Evolutionary conservation across 2,888 invertebrate species (phyloP).

Genomic region (Argyresthia goedartella): DNA sequence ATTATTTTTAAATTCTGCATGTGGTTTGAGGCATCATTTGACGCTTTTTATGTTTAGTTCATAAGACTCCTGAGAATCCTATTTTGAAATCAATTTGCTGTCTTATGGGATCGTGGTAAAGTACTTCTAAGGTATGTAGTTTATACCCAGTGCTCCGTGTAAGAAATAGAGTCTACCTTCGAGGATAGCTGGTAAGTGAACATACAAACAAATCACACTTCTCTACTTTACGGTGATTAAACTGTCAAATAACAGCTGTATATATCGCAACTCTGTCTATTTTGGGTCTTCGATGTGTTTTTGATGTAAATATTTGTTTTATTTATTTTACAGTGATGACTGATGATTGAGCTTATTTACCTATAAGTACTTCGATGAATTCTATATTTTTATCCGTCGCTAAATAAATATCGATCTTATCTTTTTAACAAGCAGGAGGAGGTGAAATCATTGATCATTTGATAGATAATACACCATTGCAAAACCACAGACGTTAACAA

Average conservation of each 20-base stretch:
- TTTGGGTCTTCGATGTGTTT: constrained; percentile 12
- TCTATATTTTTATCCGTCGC: too few species aligned
- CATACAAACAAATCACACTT: neutral
- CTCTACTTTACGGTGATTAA: neutral
- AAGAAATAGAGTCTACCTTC: neutral
- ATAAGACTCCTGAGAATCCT: constrained; percentile 11
- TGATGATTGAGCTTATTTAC: too few species aligned
- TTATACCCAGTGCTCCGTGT: neutral
- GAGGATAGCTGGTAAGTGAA: neutral
- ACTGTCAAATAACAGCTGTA: constrained; percentile 43
- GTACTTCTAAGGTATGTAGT: neutral
- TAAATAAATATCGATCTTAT: too few species aligned
- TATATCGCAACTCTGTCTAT: constrained; percentile 31
- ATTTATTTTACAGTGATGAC: constrained; percentile 18
- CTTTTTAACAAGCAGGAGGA: too few species aligned
- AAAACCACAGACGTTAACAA: too few species aligned
- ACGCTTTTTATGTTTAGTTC: constrained; percentile 19
- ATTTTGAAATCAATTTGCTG: constrained; percentile 11
- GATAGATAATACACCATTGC: too few species aligned
- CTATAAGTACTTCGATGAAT: too few species aligned
- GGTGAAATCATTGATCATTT: too few species aligned
- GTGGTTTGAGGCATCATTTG: constrained; percentile 26
- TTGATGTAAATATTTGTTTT: constrained; percentile 22
- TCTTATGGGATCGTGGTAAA: neutral
- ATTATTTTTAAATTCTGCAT: constrained; percentile 22